Percentiles rank a stretch among this genome's conserved stretches.
These are phyloP conservation scores for Gonioctena quinquepunctata DNA, from an alignment of 1,140 invertebrate species.

Conservation along the genomic window DNA sequence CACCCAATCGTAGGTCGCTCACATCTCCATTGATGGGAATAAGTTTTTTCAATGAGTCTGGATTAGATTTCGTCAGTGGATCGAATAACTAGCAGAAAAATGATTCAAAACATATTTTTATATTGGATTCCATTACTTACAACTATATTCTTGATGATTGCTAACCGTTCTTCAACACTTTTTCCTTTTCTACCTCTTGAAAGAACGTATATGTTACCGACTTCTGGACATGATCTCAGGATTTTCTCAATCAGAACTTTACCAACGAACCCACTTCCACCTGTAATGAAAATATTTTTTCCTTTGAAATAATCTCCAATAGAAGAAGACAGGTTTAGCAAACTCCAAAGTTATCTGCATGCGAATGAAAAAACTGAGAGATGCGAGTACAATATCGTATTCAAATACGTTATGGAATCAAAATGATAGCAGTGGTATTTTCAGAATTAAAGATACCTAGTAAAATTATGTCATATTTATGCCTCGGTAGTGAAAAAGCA, in stretches of 20 bases:
- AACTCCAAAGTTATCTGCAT: no score
- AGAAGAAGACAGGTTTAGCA: no score
- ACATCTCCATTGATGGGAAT: neutral
- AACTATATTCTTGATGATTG: neutral
- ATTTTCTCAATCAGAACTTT: slow-evolving; percentile 85
- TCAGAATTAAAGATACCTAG: no score
- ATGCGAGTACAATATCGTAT: no score
- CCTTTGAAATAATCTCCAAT: slow-evolving; percentile 61
- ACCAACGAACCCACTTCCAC: slow-evolving; percentile 82
- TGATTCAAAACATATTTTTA: no score
- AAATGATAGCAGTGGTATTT: no score
- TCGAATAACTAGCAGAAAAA: neutral
- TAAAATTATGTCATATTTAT: no score
- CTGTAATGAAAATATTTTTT: slow-evolving; percentile 71
- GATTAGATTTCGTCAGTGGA: neutral
- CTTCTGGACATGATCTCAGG: slow-evolving; percentile 71
- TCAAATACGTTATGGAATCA: no score
- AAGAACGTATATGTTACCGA: neutral
- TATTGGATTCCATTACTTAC: no score
- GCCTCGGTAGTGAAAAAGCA: no score
- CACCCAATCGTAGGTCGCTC: neutral
- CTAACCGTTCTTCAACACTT: neutral
- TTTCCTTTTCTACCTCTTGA: neutral
- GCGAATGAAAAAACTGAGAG: no score
- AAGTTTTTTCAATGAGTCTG: neutral